A percentile compares a stretch with the other conserved stretches of the same genome.
Conservation (phyloP, 2,888 invertebrate genomes). For the Cylindroiulus punctatus region DNA sequence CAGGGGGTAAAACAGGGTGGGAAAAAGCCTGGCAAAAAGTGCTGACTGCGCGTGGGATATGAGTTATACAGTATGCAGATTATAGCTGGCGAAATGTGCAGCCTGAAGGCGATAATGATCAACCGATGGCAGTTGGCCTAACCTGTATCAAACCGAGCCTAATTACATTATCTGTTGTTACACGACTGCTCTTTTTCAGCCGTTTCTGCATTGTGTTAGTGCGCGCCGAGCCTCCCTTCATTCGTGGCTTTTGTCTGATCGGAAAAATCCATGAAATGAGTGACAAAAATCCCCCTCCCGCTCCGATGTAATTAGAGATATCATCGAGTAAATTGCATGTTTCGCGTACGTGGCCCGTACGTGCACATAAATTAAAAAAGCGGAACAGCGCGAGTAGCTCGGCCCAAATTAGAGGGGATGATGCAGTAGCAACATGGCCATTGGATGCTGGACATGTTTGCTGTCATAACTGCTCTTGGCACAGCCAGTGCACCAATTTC, state of each 20-base stretch:
- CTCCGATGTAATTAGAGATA: constrained; percentile 39
- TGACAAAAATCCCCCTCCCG: constrained; percentile 39
- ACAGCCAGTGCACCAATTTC: background rate
- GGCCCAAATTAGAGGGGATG: background rate
- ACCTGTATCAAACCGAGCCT: constrained; percentile 31
- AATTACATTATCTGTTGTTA: constrained; percentile 47
- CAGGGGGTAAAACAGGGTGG: constrained; percentile 1
- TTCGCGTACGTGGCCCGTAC: background rate
- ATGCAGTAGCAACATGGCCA: too few species aligned
- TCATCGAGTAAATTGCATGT: constrained; percentile 35
- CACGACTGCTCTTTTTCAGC: constrained; percentile 31
- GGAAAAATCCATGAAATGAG: constrained; percentile 39
- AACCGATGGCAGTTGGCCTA: constrained; percentile 43
- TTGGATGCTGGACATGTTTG: background rate
- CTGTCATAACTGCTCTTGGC: background rate
- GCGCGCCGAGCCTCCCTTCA: background rate
- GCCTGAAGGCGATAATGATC: constrained; percentile 26
- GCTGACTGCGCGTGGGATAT: background rate
- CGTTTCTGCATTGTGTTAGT: constrained; percentile 18
- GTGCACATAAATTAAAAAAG: constrained; percentile 5
- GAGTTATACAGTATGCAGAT: background rate
- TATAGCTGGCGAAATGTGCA: background rate
- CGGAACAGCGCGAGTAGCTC: background rate
- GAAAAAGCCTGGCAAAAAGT: background rate
- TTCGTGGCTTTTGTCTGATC: constrained; percentile 1